Evolutionary conservation across 2,797 vertebrate genomes (phyloP).

Genomic region (Liasis olivaceus): DNA sequence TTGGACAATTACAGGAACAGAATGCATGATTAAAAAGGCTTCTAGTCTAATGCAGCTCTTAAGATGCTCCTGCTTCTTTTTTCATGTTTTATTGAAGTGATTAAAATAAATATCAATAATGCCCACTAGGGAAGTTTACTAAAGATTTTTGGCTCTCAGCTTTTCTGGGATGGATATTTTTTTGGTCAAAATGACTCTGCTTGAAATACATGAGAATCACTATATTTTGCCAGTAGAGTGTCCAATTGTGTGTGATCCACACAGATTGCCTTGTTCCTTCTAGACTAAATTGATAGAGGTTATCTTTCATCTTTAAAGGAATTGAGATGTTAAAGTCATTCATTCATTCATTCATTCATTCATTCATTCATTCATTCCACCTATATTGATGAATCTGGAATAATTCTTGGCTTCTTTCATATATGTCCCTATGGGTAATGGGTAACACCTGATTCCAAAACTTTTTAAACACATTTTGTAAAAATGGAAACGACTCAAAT

Average conservation of each 20-base stretch:
- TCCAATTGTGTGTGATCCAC: not conserved
- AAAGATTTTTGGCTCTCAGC: not conserved
- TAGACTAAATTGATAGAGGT: not conserved
- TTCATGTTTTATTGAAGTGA: not conserved
- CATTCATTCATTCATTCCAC: not conserved
- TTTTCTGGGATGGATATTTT: not conserved
- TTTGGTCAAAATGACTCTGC: not conserved
- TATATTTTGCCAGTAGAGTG: not conserved
- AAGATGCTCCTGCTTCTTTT: not conserved
- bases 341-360: not conserved
- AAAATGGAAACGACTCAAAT: not conserved
- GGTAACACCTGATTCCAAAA: not conserved
- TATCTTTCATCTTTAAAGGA: not conserved
- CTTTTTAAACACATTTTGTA: not conserved
- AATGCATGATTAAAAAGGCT: not conserved
- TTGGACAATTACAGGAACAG: not conserved
- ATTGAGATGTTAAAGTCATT: not conserved
- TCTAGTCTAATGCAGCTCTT: not conserved
- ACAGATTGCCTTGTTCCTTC: not conserved
- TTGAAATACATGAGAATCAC: not conserved
- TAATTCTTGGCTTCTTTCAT: not conserved
- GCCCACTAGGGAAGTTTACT: not conserved
- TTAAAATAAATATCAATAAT: not conserved
- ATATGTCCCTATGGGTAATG: too few relatives aligned
- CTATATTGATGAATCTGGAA: not conserved